These are phyloP conservation scores for Silurus glanis DNA, from an alignment of 2,113 vertebrate species.

Conservation along the genomic window DNA sequence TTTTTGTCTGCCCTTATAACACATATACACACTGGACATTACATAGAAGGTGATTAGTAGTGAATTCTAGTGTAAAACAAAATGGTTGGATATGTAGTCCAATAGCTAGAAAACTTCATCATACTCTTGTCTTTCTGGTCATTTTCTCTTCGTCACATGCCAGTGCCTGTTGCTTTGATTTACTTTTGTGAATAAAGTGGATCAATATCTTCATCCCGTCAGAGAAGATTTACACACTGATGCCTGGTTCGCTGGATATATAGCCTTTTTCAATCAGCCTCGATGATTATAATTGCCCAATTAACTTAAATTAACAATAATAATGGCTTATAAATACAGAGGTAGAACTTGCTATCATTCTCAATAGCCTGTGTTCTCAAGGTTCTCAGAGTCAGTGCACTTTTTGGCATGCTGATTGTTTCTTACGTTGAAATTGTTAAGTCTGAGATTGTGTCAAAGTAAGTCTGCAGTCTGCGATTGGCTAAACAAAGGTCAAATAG, in stretches of 20 bases:
- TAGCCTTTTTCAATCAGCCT: neutral
- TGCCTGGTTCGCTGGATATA: neutral
- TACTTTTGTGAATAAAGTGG: conserved; percentile 14
- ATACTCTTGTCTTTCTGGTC: neutral
- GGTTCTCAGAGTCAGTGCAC: neutral
- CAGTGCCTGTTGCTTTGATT: conserved; percentile 32
- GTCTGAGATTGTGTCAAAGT: conserved; percentile 22
- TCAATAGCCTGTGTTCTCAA: neutral
- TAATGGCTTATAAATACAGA: neutral
- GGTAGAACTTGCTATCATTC: neutral
- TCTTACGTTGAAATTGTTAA: neutral
- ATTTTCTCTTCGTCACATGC: neutral
- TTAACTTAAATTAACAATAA: neutral
- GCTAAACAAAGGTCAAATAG: neutral
- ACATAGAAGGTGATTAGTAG: neutral
- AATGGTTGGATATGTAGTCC: neutral
- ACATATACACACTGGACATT: neutral
- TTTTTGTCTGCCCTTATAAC: neutral
- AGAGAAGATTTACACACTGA: conserved; percentile 1
- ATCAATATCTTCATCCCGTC: conserved; percentile 33
- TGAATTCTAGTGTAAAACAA: neutral
- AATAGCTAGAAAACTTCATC: neutral
- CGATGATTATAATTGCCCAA: neutral
- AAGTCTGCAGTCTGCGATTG: neutral
- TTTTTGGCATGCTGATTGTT: neutral